A percentile compares a stretch with the other conserved stretches of the same genome.
These are phyloP conservation scores for Eupleurogrammus muticus DNA, from an alignment of 2,797 vertebrate species.

Conservation along the genomic window DNA sequence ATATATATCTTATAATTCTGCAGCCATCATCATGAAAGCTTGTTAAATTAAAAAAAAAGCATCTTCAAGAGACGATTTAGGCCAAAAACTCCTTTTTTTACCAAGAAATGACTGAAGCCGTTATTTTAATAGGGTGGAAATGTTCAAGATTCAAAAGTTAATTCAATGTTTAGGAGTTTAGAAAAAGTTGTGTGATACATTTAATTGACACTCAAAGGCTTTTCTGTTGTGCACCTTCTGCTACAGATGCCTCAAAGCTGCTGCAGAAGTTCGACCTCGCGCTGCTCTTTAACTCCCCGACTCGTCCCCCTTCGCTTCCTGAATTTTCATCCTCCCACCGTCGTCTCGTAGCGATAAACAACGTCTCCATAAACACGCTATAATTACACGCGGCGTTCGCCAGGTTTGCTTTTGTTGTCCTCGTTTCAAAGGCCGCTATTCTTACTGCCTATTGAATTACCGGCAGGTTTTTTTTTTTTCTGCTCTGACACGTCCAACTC, in stretches of 20 bases:
- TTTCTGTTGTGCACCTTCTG: constrained; percentile 47
- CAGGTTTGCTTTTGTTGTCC: constrained; percentile 56
- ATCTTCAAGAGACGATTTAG: too few relatives aligned
- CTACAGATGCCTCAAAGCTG: constrained; percentile 43
- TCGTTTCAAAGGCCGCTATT: constrained; percentile 49
- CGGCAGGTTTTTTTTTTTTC: constrained; percentile 34
- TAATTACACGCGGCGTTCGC: constrained; percentile 60
- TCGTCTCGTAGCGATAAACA: constrained; percentile 57
- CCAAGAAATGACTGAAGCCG: too few relatives aligned
- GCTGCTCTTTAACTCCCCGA: constrained; percentile 58
- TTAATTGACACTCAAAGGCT: constrained; percentile 51
- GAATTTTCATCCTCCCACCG: constrained; percentile 45
- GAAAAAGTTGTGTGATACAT: constrained; percentile 57
- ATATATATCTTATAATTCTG: too few relatives aligned
- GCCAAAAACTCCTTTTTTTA: too few relatives aligned
- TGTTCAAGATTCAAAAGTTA: constrained; percentile 29
- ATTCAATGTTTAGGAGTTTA: constrained; percentile 49
- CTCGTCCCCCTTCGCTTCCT: constrained; percentile 48
- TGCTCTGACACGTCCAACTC: constrained; percentile 68
- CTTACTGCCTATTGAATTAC: constrained; percentile 64
- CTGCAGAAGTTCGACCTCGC: constrained; percentile 30
- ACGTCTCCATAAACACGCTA: constrained; percentile 63
- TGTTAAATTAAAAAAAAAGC: too few relatives aligned
- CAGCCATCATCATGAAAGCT: too few relatives aligned
- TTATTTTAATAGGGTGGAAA: background rate